phyloP scores from a whole-genome alignment of 2,888 invertebrate species.

The Epsilonema sp. region DNA sequence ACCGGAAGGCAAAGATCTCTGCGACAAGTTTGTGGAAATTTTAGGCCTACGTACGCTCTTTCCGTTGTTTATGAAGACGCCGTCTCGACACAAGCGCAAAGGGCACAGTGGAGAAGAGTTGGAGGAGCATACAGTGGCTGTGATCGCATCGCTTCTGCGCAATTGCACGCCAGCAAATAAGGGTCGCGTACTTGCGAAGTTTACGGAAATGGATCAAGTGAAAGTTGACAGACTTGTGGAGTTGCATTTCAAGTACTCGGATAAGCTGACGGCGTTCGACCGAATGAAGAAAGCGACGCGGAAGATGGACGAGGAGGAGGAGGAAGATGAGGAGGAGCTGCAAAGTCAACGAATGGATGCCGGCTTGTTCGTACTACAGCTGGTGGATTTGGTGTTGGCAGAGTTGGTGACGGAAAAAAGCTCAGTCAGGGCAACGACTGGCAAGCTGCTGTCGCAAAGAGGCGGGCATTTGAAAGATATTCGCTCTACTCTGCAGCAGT shows the following conservation, averaged over 20 bases:
- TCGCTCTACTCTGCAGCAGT: too few species aligned
- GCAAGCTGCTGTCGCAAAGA: too few species aligned
- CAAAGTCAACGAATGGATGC: constrained; percentile 64
- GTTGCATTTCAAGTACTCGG: constrained; percentile 64
- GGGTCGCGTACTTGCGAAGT: constrained; percentile 74
- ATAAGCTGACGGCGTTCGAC: not conserved
- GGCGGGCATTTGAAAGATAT: too few species aligned
- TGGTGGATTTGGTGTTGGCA: constrained; percentile 57
- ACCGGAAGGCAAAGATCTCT: constrained; percentile 69
- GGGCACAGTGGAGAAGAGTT: constrained; percentile 24
- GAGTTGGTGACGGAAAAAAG: too few species aligned
- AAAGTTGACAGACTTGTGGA: constrained; percentile 90
- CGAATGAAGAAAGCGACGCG: not conserved
- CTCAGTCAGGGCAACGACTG: too few species aligned
- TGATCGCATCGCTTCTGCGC: constrained; percentile 66
- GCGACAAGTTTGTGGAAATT: constrained; percentile 89
- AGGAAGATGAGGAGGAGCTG: constrained; percentile 64
- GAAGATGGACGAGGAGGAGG: too few species aligned
- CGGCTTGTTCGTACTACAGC: constrained; percentile 84
- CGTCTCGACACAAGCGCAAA: constrained; percentile 57
- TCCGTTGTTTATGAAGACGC: constrained; percentile 97
- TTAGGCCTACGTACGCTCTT: constrained; percentile 85
- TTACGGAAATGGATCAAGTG: constrained; percentile 90
- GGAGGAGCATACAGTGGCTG: constrained; percentile 58
- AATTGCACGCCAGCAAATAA: constrained; percentile 77